Conservation (phyloP, 1,140 invertebrate species). For the Delia radicum region DNA sequence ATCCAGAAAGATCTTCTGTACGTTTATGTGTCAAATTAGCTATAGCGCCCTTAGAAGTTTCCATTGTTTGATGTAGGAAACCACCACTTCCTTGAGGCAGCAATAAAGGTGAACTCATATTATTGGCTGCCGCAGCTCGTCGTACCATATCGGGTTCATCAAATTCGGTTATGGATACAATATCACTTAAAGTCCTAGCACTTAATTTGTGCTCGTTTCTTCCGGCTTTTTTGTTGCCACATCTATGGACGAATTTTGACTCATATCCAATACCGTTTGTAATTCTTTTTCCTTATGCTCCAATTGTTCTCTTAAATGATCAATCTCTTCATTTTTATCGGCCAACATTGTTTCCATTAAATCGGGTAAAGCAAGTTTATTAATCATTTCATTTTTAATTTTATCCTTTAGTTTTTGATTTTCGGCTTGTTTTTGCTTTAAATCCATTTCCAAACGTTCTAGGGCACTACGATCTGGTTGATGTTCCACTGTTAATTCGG, state of each 20-base stretch:
- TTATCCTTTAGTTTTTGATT: slow-evolving; percentile 60
- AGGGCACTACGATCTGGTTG: slow-evolving; percentile 59
- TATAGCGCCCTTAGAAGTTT: slow-evolving; percentile 49
- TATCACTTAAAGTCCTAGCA: slow-evolving; percentile 68
- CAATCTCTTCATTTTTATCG: slow-evolving; percentile 70
- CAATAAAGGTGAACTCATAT: slow-evolving; percentile 37
- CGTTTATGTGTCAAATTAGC: slow-evolving; percentile 50
- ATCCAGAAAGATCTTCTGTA: slow-evolving; percentile 48
- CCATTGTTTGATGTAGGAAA: slow-evolving; percentile 47
- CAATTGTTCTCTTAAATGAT: slow-evolving; percentile 61
- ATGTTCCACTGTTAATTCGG: slow-evolving; percentile 54
- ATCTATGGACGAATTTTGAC: slow-evolving; percentile 11
- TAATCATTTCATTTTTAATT: slow-evolving; percentile 55
- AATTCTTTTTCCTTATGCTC: slow-evolving; percentile 46
- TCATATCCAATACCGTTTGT: slow-evolving; percentile 33
- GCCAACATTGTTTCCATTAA: slow-evolving; percentile 65
- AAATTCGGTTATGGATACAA: slow-evolving; percentile 69
- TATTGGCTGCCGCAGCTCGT: slow-evolving; percentile 52
- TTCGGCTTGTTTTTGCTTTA: slow-evolving; percentile 60
- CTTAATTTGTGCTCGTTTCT: slow-evolving; percentile 57
- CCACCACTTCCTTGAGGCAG: slow-evolving; percentile 38
- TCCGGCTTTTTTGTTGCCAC: slow-evolving; percentile 47
- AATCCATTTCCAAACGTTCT: slow-evolving; percentile 60
- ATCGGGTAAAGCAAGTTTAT: slow-evolving; percentile 59
- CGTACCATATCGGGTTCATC: slow-evolving; percentile 63